Evolutionary conservation across 2,113 vertebrate species (phyloP).

Genomic region (Maccullochella peelii): DNA sequence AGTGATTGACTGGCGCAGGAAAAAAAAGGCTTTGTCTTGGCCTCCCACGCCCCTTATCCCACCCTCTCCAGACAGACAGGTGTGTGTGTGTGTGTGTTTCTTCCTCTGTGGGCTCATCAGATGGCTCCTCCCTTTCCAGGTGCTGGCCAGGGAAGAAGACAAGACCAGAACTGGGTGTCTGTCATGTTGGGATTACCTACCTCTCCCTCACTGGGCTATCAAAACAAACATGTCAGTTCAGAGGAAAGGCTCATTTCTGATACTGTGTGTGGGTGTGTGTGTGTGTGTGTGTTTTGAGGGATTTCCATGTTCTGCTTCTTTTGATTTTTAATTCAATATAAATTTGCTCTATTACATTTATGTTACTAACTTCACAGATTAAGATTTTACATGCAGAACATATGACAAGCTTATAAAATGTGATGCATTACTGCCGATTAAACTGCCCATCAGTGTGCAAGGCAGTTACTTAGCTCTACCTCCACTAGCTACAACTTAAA

Average conservation of each 20-base stretch:
- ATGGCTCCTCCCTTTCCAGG: conserved; percentile 39
- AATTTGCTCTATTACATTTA: background rate
- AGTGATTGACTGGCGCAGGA: conserved; percentile 23
- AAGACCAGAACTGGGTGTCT: conserved; percentile 35
- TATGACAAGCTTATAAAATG: no score
- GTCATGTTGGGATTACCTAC: conserved; percentile 43
- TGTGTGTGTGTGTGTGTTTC: conserved; percentile 18
- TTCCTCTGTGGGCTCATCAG: conserved; percentile 36
- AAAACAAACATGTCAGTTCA: conserved; percentile 50
- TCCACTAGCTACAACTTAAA: background rate
- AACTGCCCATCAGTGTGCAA: background rate
- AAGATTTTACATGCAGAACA: background rate
- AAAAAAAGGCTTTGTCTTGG: conserved; percentile 40
- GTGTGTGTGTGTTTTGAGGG: background rate
- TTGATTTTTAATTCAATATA: background rate
- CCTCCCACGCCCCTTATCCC: conserved; percentile 27
- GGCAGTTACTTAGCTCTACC: background rate
- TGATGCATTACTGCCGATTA: background rate
- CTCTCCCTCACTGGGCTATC: conserved; percentile 24
- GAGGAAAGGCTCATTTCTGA: conserved; percentile 20
- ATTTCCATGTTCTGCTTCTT: background rate
- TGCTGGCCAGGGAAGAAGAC: conserved; percentile 35
- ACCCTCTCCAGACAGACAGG: conserved; percentile 50
- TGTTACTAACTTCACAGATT: background rate
- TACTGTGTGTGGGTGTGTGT: background rate